phyloP scores from a whole-genome alignment of 2,797 vertebrate genomes.

The Choloepus didactylus region DNA sequence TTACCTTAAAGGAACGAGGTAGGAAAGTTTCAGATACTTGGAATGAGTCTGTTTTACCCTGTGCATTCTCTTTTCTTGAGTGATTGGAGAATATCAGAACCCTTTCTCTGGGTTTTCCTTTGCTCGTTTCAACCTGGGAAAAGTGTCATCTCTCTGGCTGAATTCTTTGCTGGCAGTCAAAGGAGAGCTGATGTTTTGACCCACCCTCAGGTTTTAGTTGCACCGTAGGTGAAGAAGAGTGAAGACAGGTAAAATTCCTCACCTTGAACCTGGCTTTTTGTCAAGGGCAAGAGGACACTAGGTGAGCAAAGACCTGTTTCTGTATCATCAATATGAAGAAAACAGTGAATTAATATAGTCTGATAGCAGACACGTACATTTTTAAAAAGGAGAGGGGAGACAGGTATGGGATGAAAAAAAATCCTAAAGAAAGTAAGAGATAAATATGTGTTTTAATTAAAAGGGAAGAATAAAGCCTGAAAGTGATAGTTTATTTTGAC shows the following conservation, averaged over 20 bases:
- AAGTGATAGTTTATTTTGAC: slow-evolving; percentile 56
- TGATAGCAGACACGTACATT: neutral
- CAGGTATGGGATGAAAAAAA: neutral
- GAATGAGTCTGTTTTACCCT: neutral
- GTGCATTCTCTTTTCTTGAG: neutral
- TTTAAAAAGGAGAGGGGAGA: neutral
- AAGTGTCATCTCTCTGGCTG: neutral
- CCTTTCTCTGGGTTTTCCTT: neutral
- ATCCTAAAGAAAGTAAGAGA: neutral
- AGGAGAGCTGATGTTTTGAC: neutral
- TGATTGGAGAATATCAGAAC: neutral
- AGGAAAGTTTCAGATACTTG: neutral
- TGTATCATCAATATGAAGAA: neutral
- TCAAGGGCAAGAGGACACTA: neutral
- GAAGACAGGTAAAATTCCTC: neutral
- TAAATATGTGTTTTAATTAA: neutral
- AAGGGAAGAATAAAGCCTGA: neutral
- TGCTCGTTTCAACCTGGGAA: neutral
- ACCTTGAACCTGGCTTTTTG: slow-evolving; percentile 19
- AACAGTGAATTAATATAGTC: neutral
- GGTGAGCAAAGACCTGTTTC: neutral
- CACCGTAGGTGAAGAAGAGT: neutral
- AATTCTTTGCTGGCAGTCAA: neutral
- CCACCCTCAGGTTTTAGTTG: neutral
- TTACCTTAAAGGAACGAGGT: neutral